These are phyloP conservation scores for Lasiommata megera DNA, from an alignment of 2,888 invertebrate species.

Conservation along the genomic window DNA sequence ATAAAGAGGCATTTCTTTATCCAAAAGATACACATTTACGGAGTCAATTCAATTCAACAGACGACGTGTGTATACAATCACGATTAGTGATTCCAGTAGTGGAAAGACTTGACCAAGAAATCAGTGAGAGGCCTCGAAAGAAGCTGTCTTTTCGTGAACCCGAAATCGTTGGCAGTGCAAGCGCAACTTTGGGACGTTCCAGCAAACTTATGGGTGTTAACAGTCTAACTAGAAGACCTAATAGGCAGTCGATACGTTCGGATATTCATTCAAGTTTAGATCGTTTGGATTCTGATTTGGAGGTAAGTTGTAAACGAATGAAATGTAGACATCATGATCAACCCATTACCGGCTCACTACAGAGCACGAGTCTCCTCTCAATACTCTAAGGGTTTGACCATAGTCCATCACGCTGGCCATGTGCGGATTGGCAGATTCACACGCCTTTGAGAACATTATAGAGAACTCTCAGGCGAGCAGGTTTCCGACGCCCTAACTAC, in stretches of 20 bases:
- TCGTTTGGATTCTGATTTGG: constrained; percentile 80
- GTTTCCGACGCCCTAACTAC: too few relatives aligned
- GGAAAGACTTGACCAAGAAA: constrained; percentile 68
- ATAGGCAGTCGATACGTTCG: constrained; percentile 53
- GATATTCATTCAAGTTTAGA: constrained; percentile 77
- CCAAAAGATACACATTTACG: constrained; percentile 49
- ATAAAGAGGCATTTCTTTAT: constrained; percentile 30
- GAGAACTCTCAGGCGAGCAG: too few relatives aligned
- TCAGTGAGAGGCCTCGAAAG: constrained; percentile 86
- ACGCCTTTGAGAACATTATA: too few relatives aligned
- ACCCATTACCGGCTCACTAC: too few relatives aligned
- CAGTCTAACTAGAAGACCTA: constrained; percentile 59
- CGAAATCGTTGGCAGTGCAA: constrained; percentile 81
- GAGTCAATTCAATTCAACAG: constrained; percentile 58
- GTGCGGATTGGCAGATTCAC: too few relatives aligned
- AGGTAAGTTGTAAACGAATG: constrained; percentile 62
- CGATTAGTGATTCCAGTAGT: constrained; percentile 63
- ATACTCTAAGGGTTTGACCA: too few relatives aligned
- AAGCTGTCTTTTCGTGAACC: constrained; percentile 94
- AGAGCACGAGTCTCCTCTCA: too few relatives aligned
- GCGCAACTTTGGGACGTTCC: constrained; percentile 62
- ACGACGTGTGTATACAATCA: constrained; percentile 68
- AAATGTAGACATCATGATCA: too few relatives aligned
- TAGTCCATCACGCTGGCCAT: too few relatives aligned
- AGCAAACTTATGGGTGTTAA: constrained; percentile 71